Conservation (phyloP, 2,113 vertebrate species). For the Thinocorus orbignyianus region DNA sequence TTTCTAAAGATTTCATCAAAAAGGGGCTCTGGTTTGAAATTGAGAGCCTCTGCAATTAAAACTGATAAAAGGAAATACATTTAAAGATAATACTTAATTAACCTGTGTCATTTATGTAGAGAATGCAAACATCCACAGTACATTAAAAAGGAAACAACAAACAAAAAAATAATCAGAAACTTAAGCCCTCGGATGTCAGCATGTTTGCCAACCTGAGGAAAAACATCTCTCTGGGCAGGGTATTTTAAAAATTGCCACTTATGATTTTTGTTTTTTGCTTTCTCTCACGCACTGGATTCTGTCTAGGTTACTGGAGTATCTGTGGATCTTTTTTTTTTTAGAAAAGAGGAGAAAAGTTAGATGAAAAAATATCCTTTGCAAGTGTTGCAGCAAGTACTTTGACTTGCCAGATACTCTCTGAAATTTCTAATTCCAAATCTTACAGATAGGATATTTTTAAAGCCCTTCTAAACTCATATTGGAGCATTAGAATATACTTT, state of each 20-base stretch:
- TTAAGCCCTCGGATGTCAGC: neutral
- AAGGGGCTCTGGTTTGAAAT: constrained; percentile 9
- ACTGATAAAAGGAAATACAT: constrained; percentile 34
- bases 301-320: neutral
- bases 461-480: neutral
- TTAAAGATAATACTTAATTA: constrained; percentile 51
- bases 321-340: neutral
- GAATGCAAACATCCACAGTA: neutral
- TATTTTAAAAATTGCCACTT: neutral
- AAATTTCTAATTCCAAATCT: neutral
- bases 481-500: neutral
- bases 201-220: neutral
- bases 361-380: neutral
- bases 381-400: neutral
- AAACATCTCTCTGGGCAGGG: neutral
- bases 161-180: neutral
- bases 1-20: constrained; percentile 33
- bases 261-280: neutral
- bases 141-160: constrained; percentile 26
- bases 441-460: neutral
- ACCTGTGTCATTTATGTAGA: neutral
- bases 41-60: constrained; percentile 37
- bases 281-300: neutral
- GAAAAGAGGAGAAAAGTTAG: neutral
- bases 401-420: neutral